Evolutionary conservation across 1,140 invertebrate species (phyloP).

Genomic region (Drosophila arawakana): DNA sequence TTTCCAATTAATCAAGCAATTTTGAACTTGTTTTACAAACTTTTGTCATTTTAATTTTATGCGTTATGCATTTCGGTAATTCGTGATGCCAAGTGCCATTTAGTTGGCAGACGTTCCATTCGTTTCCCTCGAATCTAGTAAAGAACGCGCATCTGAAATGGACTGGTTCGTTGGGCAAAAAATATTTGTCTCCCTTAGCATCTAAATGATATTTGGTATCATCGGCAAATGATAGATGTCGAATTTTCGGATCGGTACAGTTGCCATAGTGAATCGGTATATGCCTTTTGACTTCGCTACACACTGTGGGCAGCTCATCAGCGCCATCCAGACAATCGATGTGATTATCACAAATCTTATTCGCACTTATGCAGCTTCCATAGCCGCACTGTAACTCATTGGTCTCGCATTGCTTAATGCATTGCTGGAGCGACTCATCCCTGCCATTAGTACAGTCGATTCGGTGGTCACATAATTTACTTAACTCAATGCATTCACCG

Average conservation of each 20-base stretch:
- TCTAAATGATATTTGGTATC: neutral
- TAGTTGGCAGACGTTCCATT: slow-evolving; percentile 29
- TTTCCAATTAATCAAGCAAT: neutral
- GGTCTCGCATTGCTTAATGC: neutral
- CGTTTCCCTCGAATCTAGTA: neutral
- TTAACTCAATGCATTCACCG: neutral
- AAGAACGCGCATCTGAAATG: neutral
- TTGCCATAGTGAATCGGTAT: neutral
- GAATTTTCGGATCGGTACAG: slow-evolving; percentile 10
- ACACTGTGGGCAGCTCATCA: slow-evolving; percentile 33
- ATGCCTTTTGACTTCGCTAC: neutral
- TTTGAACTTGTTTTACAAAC: too few relatives aligned
- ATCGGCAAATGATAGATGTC: neutral
- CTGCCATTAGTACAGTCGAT: slow-evolving; percentile 35
- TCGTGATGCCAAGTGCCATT: slow-evolving; percentile 11
- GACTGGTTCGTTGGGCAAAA: slow-evolving; percentile 14
- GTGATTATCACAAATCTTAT: neutral
- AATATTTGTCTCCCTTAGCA: neutral
- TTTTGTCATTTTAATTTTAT: neutral
- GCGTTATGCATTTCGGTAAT: neutral
- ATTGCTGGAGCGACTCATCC: slow-evolving; percentile 26
- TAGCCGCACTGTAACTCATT: slow-evolving; percentile 41
- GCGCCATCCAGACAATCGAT: slow-evolving; percentile 42
- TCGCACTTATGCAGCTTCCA: neutral
- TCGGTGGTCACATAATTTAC: neutral